A percentile compares a stretch with the other conserved stretches of the same genome.
These are phyloP conservation scores for Synanceia verrucosa DNA, from an alignment of 2,797 vertebrate species.

Conservation along the genomic window DNA sequence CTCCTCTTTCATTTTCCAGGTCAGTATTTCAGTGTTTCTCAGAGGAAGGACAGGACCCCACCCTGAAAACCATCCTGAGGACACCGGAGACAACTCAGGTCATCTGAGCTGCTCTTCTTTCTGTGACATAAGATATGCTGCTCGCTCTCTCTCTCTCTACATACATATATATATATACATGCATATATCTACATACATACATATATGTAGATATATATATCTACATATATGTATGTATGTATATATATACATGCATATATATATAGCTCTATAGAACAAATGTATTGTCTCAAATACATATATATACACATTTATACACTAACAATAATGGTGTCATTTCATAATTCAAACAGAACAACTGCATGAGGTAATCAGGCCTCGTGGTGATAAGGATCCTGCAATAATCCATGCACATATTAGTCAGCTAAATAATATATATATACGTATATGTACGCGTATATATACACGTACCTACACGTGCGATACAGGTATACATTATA, in stretches of 20 bases:
- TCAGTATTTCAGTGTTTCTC: constrained; percentile 62
- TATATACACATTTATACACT: neutral
- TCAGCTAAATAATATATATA: too few species aligned
- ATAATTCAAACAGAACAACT: neutral
- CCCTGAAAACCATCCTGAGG: constrained; percentile 62
- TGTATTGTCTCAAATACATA: neutral
- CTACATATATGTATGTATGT: too few species aligned
- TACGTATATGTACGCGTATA: too few species aligned
- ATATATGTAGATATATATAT: too few species aligned
- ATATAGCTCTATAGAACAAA: constrained; percentile 2
- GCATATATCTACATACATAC: too few species aligned
- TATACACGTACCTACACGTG: too few species aligned
- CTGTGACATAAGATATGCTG: constrained; percentile 67
- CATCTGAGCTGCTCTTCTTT: constrained; percentile 56
- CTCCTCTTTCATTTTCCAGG: constrained; percentile 53
- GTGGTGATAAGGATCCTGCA: neutral
- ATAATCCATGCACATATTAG: neutral
- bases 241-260: too few species aligned
- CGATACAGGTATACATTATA: too few species aligned
- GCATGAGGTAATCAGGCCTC: neutral
- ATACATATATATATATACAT: too few species aligned
- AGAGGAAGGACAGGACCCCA: constrained; percentile 66
- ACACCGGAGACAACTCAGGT: constrained; percentile 65
- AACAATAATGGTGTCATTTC: neutral
- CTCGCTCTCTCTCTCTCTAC: too few species aligned